Evolutionary conservation across 2,797 vertebrate species (phyloP), one percentile per base, ranked within the genome.

Genomic region (Neoniphon sammara): DNA sequence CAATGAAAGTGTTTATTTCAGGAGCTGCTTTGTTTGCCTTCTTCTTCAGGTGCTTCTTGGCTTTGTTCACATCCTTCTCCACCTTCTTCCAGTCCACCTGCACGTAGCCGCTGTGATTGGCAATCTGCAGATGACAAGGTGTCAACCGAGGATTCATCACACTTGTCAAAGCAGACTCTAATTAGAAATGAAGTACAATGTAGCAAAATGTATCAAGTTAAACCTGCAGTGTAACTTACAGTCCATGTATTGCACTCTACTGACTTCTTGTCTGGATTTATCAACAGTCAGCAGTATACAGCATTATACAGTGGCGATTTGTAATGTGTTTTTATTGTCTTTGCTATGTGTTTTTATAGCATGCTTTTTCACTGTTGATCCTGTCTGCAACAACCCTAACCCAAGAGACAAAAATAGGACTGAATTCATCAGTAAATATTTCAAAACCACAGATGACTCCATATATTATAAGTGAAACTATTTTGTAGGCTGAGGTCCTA

Each of bases 21-120:
- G 98, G 97, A 1, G 94, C 96, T 82, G 97, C 97, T 91, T 97
- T 97, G 90, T 97, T 96, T 2, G 97, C 97, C 72, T 95, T 96
- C 88, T 97, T 98, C 92, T 97, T 98, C 73, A 99, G 93, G 88
- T 97, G 97, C 84, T 96, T 96, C 90, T 99, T 99, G 18, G 98
- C 97, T 93, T 98, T 99, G 92, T 97, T 98, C 73, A 99, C 96
- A 75, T 99, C 98, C 86, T 97, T 99, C 92, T 98, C 96, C 85
- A 99, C 97, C 90, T 97, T 97, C 87, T 98, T 98, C 98, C 98
- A 98, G 91, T 98, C 96, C 34, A 98, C 95, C 90, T 98, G 96
- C 73, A 99, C 96, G 57, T 99, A 98, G 57, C 97, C 98, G 66
- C 96, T 97, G 82, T 98, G 98, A 93, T 97, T 98, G 83, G 98